These are phyloP conservation scores for Ametastegia equiseti DNA, from an alignment of 2,888 invertebrate species.

Conservation along the genomic window DNA sequence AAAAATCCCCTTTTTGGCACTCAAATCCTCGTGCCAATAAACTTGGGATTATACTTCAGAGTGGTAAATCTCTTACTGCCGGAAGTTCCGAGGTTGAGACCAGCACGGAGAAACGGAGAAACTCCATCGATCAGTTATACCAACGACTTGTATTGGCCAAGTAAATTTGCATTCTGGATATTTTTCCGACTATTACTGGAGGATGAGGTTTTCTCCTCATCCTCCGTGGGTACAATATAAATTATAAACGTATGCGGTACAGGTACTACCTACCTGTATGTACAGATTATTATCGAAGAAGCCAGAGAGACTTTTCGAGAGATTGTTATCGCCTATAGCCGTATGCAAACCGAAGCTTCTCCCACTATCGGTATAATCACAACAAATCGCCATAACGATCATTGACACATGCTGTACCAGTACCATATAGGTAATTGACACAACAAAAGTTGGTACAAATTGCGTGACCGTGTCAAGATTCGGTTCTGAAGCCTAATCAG, in stretches of 20 bases:
- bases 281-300: neutral
- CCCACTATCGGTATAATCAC: neutral
- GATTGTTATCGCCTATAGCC: neutral
- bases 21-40: too few species aligned
- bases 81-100: neutral
- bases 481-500: neutral
- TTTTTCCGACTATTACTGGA: neutral
- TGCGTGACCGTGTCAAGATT: neutral
- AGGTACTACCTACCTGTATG: too few species aligned
- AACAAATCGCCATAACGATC: constrained; percentile 8
- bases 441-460: constrained; percentile 36
- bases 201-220: neutral
- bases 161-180: neutral
- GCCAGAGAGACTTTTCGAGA: neutral
- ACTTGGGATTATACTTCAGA: too few species aligned
- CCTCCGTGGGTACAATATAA: neutral
- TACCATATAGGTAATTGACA: constrained; percentile 34
- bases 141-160: neutral
- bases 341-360: neutral
- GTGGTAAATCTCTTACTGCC: neutral
- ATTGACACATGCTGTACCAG: neutral
- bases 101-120: neutral
- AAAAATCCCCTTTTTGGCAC: too few species aligned
- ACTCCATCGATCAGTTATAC: neutral
- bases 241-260: neutral